A percentile compares a stretch with the other conserved stretches of the same genome.
These are phyloP conservation scores for Myotis findleyi DNA, from an alignment of 2,797 vertebrate species.

Conservation along the genomic window DNA sequence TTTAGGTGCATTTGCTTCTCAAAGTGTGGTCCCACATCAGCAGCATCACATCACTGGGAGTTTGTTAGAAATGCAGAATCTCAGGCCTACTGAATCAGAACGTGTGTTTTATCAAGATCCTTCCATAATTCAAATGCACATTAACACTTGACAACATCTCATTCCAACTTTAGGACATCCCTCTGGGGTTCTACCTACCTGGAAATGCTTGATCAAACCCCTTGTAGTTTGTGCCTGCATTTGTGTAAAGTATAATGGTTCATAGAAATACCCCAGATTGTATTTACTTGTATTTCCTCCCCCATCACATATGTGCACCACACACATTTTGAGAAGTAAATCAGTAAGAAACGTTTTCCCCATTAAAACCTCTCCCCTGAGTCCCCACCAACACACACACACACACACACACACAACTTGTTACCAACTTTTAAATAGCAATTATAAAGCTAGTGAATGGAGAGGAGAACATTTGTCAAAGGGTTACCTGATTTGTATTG, in stretches of 20 bases:
- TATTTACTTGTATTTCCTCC: constrained; percentile 48
- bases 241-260: background rate
- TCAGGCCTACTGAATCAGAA: background rate
- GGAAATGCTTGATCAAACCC: background rate
- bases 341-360: constrained; percentile 62
- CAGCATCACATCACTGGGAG: background rate
- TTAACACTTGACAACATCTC: background rate
- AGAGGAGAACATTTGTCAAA: background rate
- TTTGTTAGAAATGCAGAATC: background rate
- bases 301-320: background rate
- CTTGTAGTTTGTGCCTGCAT: fast-evolving
- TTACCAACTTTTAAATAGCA: constrained; percentile 53
- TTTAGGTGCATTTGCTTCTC: background rate
- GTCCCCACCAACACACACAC: background rate
- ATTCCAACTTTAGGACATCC: background rate
- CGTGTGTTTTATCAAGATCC: background rate
- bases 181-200: background rate
- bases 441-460: background rate
- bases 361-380: constrained; percentile 22
- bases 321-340: constrained; percentile 63
- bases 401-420: background rate
- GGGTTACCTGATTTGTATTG: background rate
- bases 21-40: background rate
- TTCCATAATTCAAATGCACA: background rate
- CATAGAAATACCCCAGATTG: background rate